Conservation (phyloP, 2,888 invertebrate species). For the Euphydryas editha region DNA sequence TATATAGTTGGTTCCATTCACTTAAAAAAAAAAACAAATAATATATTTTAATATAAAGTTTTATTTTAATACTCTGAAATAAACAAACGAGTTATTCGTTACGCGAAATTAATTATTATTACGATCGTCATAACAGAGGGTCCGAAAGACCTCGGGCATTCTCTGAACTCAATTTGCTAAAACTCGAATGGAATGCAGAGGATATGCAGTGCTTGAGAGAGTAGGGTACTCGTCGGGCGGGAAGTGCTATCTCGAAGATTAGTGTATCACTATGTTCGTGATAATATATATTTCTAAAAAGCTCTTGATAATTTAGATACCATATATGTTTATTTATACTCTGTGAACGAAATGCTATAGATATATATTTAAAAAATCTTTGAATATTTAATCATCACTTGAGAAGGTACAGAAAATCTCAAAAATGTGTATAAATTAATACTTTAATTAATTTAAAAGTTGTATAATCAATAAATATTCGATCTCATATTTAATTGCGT, state of each 20-base stretch:
- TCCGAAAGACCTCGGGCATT: constrained; percentile 42
- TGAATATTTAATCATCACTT: too few relatives aligned
- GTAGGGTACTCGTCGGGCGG: constrained; percentile 46
- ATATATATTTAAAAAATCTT: not conserved
- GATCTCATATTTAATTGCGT: not conserved
- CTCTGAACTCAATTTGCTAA: constrained; percentile 64
- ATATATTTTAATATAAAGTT: not conserved
- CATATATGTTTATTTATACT: constrained; percentile 8
- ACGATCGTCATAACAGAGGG: constrained; percentile 51
- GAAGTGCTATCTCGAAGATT: constrained; percentile 40
- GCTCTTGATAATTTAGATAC: constrained; percentile 11
- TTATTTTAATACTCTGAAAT: not conserved
- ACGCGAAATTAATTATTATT: constrained; percentile 48
- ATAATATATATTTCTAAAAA: not conserved
- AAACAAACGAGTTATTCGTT: constrained; percentile 28
- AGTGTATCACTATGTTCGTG: not conserved
- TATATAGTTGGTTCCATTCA: too few relatives aligned
- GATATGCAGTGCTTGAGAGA: constrained; percentile 65
- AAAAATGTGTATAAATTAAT: too few relatives aligned
- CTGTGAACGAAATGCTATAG: not conserved
- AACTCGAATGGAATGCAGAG: constrained; percentile 61
- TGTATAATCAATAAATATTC: too few relatives aligned
- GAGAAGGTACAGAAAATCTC: too few relatives aligned
- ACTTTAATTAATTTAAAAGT: too few relatives aligned
- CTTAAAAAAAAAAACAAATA: too few relatives aligned